These are phyloP conservation scores for Palythoa grandis DNA, from an alignment of 92 coral and sea anemone species.

Conservation along the genomic window DNA sequence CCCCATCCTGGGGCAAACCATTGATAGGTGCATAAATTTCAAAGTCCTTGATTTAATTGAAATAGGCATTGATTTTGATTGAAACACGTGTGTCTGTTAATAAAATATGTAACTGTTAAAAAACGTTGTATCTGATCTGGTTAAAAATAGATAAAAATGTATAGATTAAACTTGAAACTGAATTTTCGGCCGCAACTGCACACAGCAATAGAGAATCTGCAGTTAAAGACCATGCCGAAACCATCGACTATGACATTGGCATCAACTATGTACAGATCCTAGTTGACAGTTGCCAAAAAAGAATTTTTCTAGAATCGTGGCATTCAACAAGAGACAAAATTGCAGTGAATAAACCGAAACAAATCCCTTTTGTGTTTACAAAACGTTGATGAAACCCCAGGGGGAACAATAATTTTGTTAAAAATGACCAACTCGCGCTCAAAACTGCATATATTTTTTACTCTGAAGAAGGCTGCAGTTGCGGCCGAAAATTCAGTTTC, in stretches of 20 bases:
- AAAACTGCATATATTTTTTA: slow-evolving; percentile 2
- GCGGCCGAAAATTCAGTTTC: neutral
- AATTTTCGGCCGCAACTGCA: neutral
- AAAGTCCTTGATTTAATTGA: neutral
- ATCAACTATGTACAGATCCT: slow-evolving; percentile 1
- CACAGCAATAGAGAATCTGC: neutral
- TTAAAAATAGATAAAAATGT: neutral
- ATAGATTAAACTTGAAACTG: neutral
- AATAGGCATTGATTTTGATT: slow-evolving; percentile 4
- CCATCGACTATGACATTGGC: no score
- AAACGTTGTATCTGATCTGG: neutral
- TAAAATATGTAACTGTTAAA: neutral
- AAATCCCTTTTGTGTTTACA: neutral
- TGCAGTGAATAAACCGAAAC: slow-evolving; percentile 2
- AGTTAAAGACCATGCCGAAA: neutral
- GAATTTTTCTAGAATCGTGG: no score
- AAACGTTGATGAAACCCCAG: slow-evolving; percentile 9
- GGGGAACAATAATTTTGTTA: neutral
- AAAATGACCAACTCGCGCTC: slow-evolving; percentile 4
- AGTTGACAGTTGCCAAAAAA: neutral
- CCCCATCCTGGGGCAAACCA: neutral
- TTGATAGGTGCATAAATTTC: slow-evolving; percentile 10
- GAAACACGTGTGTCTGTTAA: neutral
- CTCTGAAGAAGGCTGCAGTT: no score
- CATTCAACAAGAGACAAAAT: no score